Conservation (phyloP, 2,113 vertebrate species). For the Marcusenius ussheri region DNA sequence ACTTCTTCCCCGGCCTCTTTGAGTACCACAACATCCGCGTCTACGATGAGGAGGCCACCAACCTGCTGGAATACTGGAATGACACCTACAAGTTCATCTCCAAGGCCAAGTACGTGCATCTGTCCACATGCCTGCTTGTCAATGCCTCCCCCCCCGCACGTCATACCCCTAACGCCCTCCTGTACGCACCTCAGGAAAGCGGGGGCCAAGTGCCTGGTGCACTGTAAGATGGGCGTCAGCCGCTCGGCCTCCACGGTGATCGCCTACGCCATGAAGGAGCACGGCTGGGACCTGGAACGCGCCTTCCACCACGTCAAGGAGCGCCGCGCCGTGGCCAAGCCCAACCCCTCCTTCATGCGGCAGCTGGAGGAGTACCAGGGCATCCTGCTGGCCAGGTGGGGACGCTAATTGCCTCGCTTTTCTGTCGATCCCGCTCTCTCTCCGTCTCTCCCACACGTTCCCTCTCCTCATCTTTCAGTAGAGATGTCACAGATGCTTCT, state of each 20-base stretch:
- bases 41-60: conserved; percentile 94
- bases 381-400: conserved; percentile 90
- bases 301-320: conserved; percentile 93
- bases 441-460: background rate
- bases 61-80: conserved; percentile 96
- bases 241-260: conserved; percentile 94
- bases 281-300: conserved; percentile 88
- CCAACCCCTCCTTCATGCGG: conserved; percentile 93
- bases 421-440: background rate
- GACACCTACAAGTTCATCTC: conserved; percentile 98
- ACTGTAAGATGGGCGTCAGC: conserved; percentile 98
- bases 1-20: conserved; percentile 93
- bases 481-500: background rate
- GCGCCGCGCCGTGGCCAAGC: conserved; percentile 82
- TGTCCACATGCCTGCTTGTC: background rate
- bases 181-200: conserved; percentile 67
- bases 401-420: background rate
- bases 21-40: conserved; percentile 96
- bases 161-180: background rate
- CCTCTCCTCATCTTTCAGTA: background rate
- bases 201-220: conserved; percentile 91
- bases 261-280: conserved; percentile 97
- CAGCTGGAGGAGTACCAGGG: conserved; percentile 98
- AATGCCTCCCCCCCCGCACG: background rate
- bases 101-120: conserved; percentile 84